Base-by-base conservation (phyloP, 2,888 invertebrate species). In the Caenorhabditis virilis region DNA sequence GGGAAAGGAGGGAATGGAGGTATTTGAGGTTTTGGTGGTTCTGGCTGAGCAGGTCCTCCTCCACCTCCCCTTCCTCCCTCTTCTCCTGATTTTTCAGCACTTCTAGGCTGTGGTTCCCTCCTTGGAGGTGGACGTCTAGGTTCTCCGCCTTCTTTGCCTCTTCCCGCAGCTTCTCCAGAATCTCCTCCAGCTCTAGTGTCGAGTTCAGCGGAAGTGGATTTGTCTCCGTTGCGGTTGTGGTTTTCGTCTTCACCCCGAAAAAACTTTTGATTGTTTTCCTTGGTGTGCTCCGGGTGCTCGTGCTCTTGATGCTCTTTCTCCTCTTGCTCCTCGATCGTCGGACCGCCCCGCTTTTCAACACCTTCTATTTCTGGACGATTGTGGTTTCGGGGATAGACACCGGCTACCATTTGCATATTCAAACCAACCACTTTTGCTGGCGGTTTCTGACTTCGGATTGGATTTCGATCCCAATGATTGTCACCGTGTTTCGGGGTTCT, bases 361-460 rank as follows among this genome's bases (percentile, higher is more conserved):
- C n/a, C n/a, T n/a, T n/a, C n/a, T n/a, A n/a, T n/a, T n/a, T n/a
- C n/a, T n/a, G n/a, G n/a, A n/a, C n/a, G n/a, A n/a, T n/a, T n/a
- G n/a, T n/a, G n/a, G n/a, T n/a, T n/a, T n/a, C n/a, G n/a, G n/a
- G 72, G 67, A 47, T 65, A 69, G 33, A 67, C 47, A 33, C 73
- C 73, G 2, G 70, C 73, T 0, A 73, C 64, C 73, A 73, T 70
- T 57, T 73, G 73, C 72, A 72, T 71, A 42, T 73, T 70, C 51
- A 73, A 49, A 36, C 73, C 73, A 41, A 73, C 73, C 23, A 73
- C 56, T 59, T 68, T 68, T 48, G 67, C 53, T 42, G 63, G 56
- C 46, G 50, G 50, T 46, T 51, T 46, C 49, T 57, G 53, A 35
- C 36, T 27, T 26, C 25, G n/a, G n/a, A n/a, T n/a, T n/a, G n/a